Evolutionary conservation across 1,140 invertebrate species (phyloP), one percentile per base, ranked within the genome.

Genomic region (Dreissena rostriformis): DNA sequence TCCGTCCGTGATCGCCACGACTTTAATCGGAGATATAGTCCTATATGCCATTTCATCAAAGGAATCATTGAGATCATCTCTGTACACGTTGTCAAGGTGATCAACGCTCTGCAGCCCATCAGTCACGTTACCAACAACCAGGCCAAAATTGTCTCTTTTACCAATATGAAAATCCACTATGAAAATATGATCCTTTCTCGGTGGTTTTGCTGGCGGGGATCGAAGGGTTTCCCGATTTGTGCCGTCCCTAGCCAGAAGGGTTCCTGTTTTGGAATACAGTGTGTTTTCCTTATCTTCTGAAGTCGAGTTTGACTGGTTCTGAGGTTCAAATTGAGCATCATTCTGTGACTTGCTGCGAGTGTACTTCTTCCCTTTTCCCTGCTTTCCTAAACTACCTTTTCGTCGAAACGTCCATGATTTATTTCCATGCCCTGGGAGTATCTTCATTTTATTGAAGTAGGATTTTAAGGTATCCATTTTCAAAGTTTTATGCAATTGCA

Each of bases 401-500:
- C 82, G 49, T 11, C 52, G 28, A 39, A 84, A 84, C 19, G 39
- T 68, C 80, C 80, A 82, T 26, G 66, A 49, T 72, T 61, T 84
- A 39, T 65, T 29, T 22, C 65, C 55, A 67, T 83, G 81, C 24
- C 73, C 66, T 61, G 82, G 82, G 49, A 84, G 49, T 49, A 84
- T 77, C 72, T 84, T 84, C 82, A 84, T 84, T 70, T 84, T 84
- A 29, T 51, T 84, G 65, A 84, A 84, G 49, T 84, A 84, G 4
- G 82, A 71, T 72, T 84, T 84, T 28, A 84, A 52, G 55, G 82
- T 74, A 72, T 84, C 82, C 82, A 84, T 84, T 57, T 61, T 66
- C 17, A 15, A 61, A 24, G 39, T 39, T 39, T 39, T 39, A 39
- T 39, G n/a, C 39, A 39, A 39, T 39, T 5, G 39, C 39, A 39